phyloP scores from a whole-genome alignment of 2,888 invertebrate species.

The Mechanitis mazaeus region DNA sequence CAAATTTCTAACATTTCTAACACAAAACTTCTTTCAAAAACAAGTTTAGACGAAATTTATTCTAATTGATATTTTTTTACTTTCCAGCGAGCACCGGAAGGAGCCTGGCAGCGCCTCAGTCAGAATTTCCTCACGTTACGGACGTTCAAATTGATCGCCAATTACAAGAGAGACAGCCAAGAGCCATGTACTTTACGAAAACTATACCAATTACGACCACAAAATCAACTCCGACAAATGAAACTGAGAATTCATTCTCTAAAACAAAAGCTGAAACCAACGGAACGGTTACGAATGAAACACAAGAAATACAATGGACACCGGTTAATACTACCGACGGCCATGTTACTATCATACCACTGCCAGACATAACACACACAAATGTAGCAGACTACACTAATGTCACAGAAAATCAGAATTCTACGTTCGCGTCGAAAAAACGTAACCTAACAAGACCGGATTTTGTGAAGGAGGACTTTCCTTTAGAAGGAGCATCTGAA shows the following conservation, averaged over 20 bases:
- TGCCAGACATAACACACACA: conserved; percentile 38
- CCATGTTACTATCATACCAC: conserved; percentile 33
- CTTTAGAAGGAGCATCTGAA: conserved; percentile 50
- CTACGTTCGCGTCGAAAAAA: conserved; percentile 49
- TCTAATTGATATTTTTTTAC: conserved; percentile 1
- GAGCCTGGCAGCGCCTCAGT: conserved; percentile 55
- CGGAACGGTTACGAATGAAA: conserved; percentile 34
- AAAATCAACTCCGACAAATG: conserved; percentile 33
- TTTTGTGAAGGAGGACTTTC: conserved; percentile 53
- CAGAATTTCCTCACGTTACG: conserved; percentile 53
- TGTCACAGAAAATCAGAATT: conserved; percentile 50
- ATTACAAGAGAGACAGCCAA: conserved; percentile 49
- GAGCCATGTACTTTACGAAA: conserved; percentile 66
- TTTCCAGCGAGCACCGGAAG: conserved; percentile 56
- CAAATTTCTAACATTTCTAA: conserved; percentile 12
- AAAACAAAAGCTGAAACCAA: conserved; percentile 27
- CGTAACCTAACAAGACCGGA: conserved; percentile 58
- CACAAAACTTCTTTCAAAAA: conserved; percentile 17
- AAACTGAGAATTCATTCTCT: conserved; percentile 40
- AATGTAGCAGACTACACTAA: conserved; percentile 43
- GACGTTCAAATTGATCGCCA: conserved; percentile 42
- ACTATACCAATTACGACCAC: conserved; percentile 40
- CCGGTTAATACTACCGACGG: conserved; percentile 42
- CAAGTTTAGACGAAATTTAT: too few relatives aligned
- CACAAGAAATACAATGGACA: conserved; percentile 52